Base-by-base conservation (phyloP, 1,140 invertebrate genomes). In the Drosophila ironensis region DNA sequence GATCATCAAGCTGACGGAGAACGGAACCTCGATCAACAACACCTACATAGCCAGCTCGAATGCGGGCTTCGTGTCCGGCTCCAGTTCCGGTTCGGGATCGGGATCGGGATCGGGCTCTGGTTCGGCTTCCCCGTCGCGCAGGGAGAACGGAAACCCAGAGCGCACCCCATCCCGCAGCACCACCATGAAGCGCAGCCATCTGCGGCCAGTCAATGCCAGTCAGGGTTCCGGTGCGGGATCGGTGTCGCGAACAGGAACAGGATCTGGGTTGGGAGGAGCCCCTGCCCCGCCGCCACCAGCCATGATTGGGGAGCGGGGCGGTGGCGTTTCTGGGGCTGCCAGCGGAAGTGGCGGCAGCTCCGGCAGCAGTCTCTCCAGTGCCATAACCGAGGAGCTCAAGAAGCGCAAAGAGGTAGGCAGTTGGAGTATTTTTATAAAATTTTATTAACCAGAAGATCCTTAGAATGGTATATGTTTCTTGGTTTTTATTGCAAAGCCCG, bases 1-100 rank as follows among this genome's bases (percentile, higher is more conserved):
- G 0, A 94, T 94, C 53, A 94, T 94, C 28, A 94, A 93, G 90
- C 89, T 94, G 59, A 92, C 93, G 4, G 93, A 93, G 89, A 93
- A 93, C 45, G 93, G 93, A 20, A 93, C 93, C 16, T 93, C 92
- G 2, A 94, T 94, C n/a, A 72, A 77, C 20, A 72, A 70, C 33
- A 72, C 80, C 7, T 77, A 59, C 46, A 68, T 73, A 22, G 48
- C 68, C 66, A 71, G 64, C 38, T 44, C 12, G n/a, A n/a, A n/a
- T 45, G 61, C 28, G 0, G 16, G 20, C 37, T 33, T 33, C 7
- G 30, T 33, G 11, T 33, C 30, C 11, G 17, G 19, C 11, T 22
- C 41, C 2, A 42, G 14, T 35, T 17, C 57, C 11, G 27, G 20
- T 35, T 42, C 17, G 1, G 28, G 53, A 2, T 44, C 54, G 9